A percentile compares a stretch with the other conserved stretches of the same genome.
phyloP scores from a whole-genome alignment of 2,797 vertebrate genomes.

The Darevskia mixta region DNA sequence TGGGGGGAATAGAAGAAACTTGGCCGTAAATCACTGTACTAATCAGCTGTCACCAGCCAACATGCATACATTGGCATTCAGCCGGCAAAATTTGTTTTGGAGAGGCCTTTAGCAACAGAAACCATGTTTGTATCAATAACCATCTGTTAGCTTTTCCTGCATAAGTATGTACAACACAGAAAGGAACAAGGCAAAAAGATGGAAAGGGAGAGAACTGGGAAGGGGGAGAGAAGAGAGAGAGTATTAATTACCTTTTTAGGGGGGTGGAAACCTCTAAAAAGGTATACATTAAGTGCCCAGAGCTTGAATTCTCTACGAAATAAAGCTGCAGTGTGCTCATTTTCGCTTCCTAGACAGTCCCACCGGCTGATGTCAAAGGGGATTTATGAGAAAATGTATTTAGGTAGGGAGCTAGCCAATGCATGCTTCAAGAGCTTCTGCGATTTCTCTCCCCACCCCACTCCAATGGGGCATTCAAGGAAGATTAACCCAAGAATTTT shows the following conservation, averaged over 20 bases:
- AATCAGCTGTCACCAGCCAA: conserved; percentile 88
- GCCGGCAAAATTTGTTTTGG: conserved; percentile 79
- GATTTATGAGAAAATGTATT: not conserved
- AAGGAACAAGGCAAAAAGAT: conserved; percentile 52
- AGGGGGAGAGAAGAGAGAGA: not conserved
- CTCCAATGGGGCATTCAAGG: not conserved
- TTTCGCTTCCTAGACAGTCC: not conserved
- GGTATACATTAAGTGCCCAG: not conserved
- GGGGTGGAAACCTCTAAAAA: not conserved
- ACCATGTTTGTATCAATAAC: conserved; percentile 76
- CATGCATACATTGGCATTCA: conserved; percentile 83
- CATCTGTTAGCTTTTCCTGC: conserved; percentile 71
- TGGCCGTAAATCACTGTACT: conserved; percentile 89
- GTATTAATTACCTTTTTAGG: not conserved
- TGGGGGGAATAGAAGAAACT: conserved; percentile 48
- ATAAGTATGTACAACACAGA: conserved; percentile 66
- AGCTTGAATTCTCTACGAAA: not conserved
- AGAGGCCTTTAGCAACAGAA: conserved; percentile 76
- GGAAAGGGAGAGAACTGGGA: not conserved
- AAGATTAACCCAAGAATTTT: not conserved
- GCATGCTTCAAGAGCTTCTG: not conserved
- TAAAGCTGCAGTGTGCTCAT: not conserved
- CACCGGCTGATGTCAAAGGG: not conserved
- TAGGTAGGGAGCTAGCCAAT: not conserved
- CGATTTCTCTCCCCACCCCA: not conserved